Base-by-base conservation (phyloP, 2,888 invertebrate species). In the Patella caerulea region DNA sequence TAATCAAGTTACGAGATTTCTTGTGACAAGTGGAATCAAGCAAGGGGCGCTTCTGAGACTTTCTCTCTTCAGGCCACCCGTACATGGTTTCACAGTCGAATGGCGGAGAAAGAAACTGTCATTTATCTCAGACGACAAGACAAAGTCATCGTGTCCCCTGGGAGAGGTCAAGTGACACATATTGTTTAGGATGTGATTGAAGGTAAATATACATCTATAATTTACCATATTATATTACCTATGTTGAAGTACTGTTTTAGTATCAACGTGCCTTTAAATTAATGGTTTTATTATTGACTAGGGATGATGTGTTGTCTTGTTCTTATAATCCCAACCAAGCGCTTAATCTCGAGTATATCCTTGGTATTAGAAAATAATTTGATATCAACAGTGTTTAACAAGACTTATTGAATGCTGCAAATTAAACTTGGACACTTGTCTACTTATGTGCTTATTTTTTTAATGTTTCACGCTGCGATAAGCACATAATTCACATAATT, bases 11-110 rank as follows among this genome's bases (percentile, higher is more conserved):
- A 65, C 65, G 65, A 19, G 65, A 65, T 65, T 65, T 65, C 65
- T 65, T 65, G 65, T 65, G 65, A 65, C 65, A 65, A 65, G 65
- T 65, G 65, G 65, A 65, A 65, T 65, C 65, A 65, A 65, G 65
- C 65, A 65, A 65, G 65, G 65, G 24, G 65, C 19, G 65, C 65
- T 65, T 65, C 65, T 65, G 19, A 65, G 65, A 19, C 65, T 65
- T 65, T 65, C 65, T 65, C 65, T 24, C 24, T 65, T 65, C 19
- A 14, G 65, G 65, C 65, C 65, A 24, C 24, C 65, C 24, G 24
- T 65, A 24, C 19, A 65, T 65, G 24, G 65, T 65, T 65, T 65
- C 65, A 65, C 65, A 65, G 65, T 65, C 24, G 65, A 24, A 19
- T 65, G 19, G 65, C 14, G 24, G 24, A 65, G 65, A 65, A 65